Evolutionary conservation across 1,140 invertebrate species (phyloP).

Genomic region (Trinorchestia longiramus): DNA sequence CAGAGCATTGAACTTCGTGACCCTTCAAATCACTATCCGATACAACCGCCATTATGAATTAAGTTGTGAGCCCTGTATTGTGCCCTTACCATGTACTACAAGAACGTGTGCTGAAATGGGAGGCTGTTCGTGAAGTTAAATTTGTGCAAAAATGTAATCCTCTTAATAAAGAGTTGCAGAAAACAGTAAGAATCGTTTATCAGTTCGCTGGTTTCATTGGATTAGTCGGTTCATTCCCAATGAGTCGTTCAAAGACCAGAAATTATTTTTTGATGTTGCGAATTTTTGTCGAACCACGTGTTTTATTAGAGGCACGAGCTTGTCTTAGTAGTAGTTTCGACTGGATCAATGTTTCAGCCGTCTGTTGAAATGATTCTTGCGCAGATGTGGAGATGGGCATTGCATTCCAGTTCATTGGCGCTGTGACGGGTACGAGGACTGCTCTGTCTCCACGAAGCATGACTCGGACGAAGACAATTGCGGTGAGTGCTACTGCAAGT

Average conservation of each 20-base stretch:
- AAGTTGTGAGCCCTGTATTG: too few species aligned
- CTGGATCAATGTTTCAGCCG: neutral
- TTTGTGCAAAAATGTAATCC: too few species aligned
- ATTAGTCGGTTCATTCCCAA: neutral
- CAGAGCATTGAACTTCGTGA: too few species aligned
- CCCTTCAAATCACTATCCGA: too few species aligned
- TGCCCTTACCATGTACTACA: too few species aligned
- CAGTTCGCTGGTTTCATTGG: too few species aligned
- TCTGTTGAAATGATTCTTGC: slow-evolving; percentile 13
- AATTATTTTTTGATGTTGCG: neutral
- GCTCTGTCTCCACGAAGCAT: neutral
- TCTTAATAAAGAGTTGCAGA: too few species aligned
- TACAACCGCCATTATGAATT: too few species aligned
- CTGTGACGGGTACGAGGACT: slow-evolving; percentile 48
- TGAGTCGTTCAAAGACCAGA: neutral
- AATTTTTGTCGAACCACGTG: neutral
- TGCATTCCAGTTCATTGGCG: slow-evolving; percentile 45
- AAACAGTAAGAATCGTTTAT: too few species aligned
- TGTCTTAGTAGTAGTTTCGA: neutral
- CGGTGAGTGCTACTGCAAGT: neutral
- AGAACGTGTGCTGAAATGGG: too few species aligned
- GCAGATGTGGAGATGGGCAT: slow-evolving; percentile 42
- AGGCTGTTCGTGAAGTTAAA: too few species aligned
- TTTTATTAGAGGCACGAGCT: neutral
- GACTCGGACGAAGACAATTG: slow-evolving; percentile 19